Evolutionary conservation across 2,113 vertebrate genomes (phyloP).

Genomic region (Accipiter cooperii): DNA sequence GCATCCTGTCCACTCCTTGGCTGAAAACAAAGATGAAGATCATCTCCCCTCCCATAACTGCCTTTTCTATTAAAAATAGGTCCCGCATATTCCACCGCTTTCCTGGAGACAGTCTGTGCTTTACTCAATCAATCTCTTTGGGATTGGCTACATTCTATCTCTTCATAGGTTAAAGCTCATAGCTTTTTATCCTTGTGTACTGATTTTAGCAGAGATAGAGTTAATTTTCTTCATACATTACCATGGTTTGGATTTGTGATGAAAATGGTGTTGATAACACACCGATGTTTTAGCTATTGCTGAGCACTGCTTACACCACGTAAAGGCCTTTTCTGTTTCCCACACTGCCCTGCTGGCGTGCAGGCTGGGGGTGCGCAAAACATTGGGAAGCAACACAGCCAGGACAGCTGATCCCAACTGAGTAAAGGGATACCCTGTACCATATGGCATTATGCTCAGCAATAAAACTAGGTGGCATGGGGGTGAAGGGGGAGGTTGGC

Average conservation of each 20-base stretch:
- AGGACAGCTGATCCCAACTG: neutral
- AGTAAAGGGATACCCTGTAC: neutral
- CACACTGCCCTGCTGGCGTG: too few relatives aligned
- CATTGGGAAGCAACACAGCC: neutral
- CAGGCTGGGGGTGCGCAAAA: neutral
- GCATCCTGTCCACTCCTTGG: neutral
- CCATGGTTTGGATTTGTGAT: neutral
- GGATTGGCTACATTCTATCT: neutral
- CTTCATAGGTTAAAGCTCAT: neutral
- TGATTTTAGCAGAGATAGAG: neutral
- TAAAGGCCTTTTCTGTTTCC: neutral
- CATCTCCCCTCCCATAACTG: neutral
- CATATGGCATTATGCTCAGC: neutral
- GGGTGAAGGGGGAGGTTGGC: rapidly evolving
- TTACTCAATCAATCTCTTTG: neutral
- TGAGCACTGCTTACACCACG: neutral
- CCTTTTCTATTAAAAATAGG: neutral
- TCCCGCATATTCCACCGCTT: neutral
- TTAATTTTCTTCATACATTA: neutral
- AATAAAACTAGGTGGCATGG: rapidly evolving
- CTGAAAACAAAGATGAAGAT: neutral
- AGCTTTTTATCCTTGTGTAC: neutral
- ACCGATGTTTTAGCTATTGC: neutral
- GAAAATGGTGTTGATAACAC: neutral
- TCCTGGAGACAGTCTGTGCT: neutral